Base-by-base conservation (phyloP, 2,888 invertebrate species). In the Erebia epiphron region DNA sequence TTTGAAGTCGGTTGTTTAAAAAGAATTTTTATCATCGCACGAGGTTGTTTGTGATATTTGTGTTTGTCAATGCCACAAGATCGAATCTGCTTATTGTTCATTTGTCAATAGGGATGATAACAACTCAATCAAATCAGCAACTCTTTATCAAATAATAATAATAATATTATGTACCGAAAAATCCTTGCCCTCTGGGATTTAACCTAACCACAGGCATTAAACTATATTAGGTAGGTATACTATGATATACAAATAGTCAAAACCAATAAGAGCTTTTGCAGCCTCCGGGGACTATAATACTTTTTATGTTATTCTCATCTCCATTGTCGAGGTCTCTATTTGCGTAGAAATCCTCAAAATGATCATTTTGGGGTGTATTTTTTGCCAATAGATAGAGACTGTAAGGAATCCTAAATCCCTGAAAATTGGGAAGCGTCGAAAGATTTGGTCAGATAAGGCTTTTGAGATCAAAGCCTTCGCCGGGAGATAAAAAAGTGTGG, bases 401-500 rank as follows among this genome's bases (percentile, higher is more conserved):
- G 61, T 14, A 11, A 57, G 21, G 56, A 54, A 57, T 57, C 21
- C 46, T 57, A 70, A 72, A 65, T 74, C 74, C 70, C 67, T 26
- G 41, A 67, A 70, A 67, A 75, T 74, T 67, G 61, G 68, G 58
- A 68, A 71, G 63, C 58, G 57, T 64, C 49, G 52, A 67, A 71
- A 65, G 68, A 68, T 72, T 70, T 66, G 72, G 74, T 67, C 67
- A 69, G 68, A 70, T 72, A 64, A 74, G 70, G 70, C 72, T 72
- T 74, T 69, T 58, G 63, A 76, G 75, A 79, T 79, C 78, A 79
- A 76, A 79, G 77, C 71, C 73, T 77, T 70, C 65, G 72, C 63
- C 72, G 74, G 71, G 68, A 61, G 72, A 71, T 76, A 79, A 83
- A 82, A 66, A 83, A 83, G 76, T 76, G 78, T 73, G 81, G 78